Percentiles rank a stretch among this genome's conserved stretches.
phyloP scores from a whole-genome alignment of 1,140 invertebrate species.

The Pogonus chalceus region DNA sequence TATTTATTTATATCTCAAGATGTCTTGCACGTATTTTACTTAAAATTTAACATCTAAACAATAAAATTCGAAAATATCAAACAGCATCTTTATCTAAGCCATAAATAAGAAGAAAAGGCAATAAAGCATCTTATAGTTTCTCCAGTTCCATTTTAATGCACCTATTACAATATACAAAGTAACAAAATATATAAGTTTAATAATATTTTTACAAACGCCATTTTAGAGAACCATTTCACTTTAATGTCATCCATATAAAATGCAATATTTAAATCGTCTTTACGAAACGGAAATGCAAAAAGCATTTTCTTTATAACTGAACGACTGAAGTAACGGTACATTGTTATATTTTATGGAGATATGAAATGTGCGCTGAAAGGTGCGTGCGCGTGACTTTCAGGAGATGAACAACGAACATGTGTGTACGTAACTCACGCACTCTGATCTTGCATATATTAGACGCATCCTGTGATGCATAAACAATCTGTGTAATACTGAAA shows the following conservation, averaged over 20 bases:
- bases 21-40: too few relatives aligned
- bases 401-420: background rate
- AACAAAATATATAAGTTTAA: background rate
- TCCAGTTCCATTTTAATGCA: too few relatives aligned
- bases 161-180: too few relatives aligned
- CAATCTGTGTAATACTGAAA: background rate
- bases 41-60: too few relatives aligned
- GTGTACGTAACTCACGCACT: background rate
- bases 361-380: background rate
- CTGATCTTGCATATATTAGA: background rate
- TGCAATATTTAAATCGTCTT: slow-evolving; percentile 5
- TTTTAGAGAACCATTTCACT: background rate
- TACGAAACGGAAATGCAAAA: background rate
- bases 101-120: too few relatives aligned
- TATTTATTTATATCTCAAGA: too few relatives aligned
- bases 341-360: slow-evolving; percentile 3
- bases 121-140: too few relatives aligned
- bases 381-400: background rate
- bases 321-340: too few relatives aligned
- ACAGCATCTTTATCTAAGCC: too few relatives aligned
- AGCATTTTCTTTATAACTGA: background rate
- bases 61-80: too few relatives aligned
- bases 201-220: background rate
- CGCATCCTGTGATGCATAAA: background rate
- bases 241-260: slow-evolving; percentile 2